These are phyloP conservation scores for Doryteuthis pealeii DNA, from an alignment of 1,140 invertebrate species.

Conservation along the genomic window DNA sequence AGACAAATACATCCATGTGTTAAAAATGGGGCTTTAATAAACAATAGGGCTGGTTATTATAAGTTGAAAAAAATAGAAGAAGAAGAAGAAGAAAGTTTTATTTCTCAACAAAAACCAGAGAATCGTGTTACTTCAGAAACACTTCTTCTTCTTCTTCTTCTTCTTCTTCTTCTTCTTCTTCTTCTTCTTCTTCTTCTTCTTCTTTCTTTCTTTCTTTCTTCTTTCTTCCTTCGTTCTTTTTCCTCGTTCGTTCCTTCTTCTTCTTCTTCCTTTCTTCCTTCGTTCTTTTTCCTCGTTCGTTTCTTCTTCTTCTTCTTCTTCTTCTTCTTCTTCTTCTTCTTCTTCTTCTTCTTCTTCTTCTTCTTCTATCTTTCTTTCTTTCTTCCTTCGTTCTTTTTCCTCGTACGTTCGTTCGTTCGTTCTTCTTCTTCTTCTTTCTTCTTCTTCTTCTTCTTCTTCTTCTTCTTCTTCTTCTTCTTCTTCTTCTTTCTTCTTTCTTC, in stretches of 20 bases:
- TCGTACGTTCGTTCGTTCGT: no score
- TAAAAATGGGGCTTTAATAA: no score
- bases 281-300: slow-evolving; percentile 1
- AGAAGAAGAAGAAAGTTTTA: no score
- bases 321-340: slow-evolving; percentile 18
- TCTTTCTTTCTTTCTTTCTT: slow-evolving; percentile 12
- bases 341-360: slow-evolving; percentile 18
- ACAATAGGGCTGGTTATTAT: no score
- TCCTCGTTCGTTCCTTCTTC: slow-evolving; percentile 4
- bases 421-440: no score
- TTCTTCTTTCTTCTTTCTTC: slow-evolving; percentile 6
- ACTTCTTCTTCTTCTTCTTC: slow-evolving; percentile 24
- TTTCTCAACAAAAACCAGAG: not conserved
- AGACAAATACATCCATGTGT: no score
- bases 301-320: slow-evolving; percentile 16
- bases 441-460: not conserved
- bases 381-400: no score
- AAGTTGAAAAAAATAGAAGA: no score
- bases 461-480: slow-evolving; percentile 15
- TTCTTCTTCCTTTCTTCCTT: slow-evolving; percentile 8
- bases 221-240: slow-evolving; percentile 18
- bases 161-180: slow-evolving; percentile 25
- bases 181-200: slow-evolving; percentile 20
- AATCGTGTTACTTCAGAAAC: not conserved
- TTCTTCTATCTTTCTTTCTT: slow-evolving; percentile 11